Evolutionary conservation across 2,113 vertebrate species (phyloP), one percentile per base, ranked within the genome.

Genomic region (Rhynchomys soricoides): DNA sequence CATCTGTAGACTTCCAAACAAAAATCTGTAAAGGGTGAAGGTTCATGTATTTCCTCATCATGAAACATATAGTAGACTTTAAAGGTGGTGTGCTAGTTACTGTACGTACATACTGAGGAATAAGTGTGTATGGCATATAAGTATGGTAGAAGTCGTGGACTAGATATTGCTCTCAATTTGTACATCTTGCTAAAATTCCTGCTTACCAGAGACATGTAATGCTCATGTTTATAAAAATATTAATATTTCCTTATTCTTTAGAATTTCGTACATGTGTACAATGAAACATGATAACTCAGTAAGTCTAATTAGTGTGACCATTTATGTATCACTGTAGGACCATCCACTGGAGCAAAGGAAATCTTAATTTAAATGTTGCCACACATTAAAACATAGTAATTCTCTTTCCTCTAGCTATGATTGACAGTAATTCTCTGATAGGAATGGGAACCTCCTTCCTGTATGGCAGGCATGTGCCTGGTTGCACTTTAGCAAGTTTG

Each of bases 391-490:
- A 82, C 29, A 10, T 24, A 83, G 43, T 43, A 40, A 31, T 85
- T 85, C 16, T 64, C 11, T 29, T 11, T 64, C 15, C 24, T 85
- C 40, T 29, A 85, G 57, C 13, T 31, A 10, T 16, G 10, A 85
- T 19, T 77, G 57, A 15, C 16, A 64, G 8, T 85, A 64, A 16
- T 29, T 45, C 9, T 26, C 26, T 16, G 3, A 7, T 10, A 31
- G 11, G 13, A 15, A 31, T 64, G 40, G 59, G 4, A 11, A 85
- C 2, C 26, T 45, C 40, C 13, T 85, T 62, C 15, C 4, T 45
- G 4, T 64, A 34, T 6, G 4, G 4, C 1, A 19, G n/a, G 21
- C 9, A 7, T 31, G 62, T 64, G 15, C 3, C 15, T 62, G 8
- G 4, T 45, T 64, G 1, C 1, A 31, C 24, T 50, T 77, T 3